Evolutionary conservation across 1,140 invertebrate genomes (phyloP), one percentile per base, ranked within the genome.

Genomic region (Pachypsylla venusta): DNA sequence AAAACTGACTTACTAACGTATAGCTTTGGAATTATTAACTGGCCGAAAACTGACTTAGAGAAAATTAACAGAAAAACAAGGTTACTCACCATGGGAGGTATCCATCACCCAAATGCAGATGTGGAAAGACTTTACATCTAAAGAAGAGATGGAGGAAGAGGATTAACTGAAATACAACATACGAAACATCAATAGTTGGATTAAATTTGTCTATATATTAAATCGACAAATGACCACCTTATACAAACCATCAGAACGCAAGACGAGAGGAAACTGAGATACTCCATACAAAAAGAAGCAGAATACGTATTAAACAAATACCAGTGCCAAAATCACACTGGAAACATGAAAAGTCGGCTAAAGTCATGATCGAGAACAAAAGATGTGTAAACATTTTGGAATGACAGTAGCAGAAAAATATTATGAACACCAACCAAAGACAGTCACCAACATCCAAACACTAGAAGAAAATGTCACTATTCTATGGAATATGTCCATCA

Each of bases 81-180:
- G 22, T n/a, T 61, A 5, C 16, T 61, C 13, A 61, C 59, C 14
- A 53, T 61, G n/a, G 16, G 54, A 22, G 48, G 48, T 19, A n/a
- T 20, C 1, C 60, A 53, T 14, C 39, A 61, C 28, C 58, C 58
- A 16, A 60, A 40, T 61, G 60, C 60, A n/a, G 58, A 61, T 54
- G 58, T 61, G 25, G 58, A 61, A 16, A 20, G 58, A 16, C 58
- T 61, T 2, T 61, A 61, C n/a, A 28, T 61, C 2, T 19, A 14
- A 24, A 61, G 60, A 39, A 19, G 7, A 14, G 25, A 53, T n/a
- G 60, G 60, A 0, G 60, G 60, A 55, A 55, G 54, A 55, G 54
- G 54, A 5, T 7, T 55, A 2, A 55, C 54, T 22, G 25, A 55
- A 7, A 55, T 55, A 5, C 14, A 24, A 22, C 26, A 24, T 24